phyloP scores from a whole-genome alignment of 2,113 vertebrate genomes.

The Acanthisitta chloris region DNA sequence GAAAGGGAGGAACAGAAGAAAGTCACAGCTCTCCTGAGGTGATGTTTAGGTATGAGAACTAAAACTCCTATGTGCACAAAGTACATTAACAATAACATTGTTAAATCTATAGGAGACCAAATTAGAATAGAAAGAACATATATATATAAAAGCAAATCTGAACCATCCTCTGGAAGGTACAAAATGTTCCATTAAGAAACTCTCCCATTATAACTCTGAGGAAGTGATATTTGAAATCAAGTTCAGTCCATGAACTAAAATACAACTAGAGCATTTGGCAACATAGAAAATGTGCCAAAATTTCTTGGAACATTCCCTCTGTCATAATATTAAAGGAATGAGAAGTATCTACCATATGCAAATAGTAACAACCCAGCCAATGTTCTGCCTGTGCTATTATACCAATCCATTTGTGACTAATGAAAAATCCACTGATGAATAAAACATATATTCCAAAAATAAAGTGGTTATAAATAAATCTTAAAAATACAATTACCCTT shows the following conservation, averaged over 20 bases:
- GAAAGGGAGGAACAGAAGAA: neutral
- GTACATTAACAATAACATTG: neutral
- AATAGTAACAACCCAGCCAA: neutral
- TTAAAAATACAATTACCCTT: neutral
- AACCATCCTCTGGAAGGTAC: neutral
- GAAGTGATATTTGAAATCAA: conserved; percentile 2
- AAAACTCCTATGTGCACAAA: neutral
- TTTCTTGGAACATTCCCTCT: conserved; percentile 20
- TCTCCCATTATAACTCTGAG: neutral
- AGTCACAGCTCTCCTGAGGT: neutral
- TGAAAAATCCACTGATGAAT: conserved; percentile 44
- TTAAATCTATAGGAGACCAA: neutral
- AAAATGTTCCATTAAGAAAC: neutral
- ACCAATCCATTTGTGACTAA: conserved; percentile 50
- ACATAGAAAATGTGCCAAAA: conserved; percentile 3
- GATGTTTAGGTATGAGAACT: neutral
- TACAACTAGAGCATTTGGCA: conserved; percentile 35
- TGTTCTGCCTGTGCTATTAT: conserved; percentile 36
- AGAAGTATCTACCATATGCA: conserved; percentile 27
- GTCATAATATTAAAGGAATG: conserved; percentile 39
- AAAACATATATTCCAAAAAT: conserved; percentile 29
- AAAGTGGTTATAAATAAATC: conserved; percentile 14
- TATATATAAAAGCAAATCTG: neutral
- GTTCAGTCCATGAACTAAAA: conserved; percentile 16
- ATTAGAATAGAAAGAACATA: neutral